Evolutionary conservation across 2,797 vertebrate species (phyloP), one percentile per base, ranked within the genome.

Genomic region (Cyprinella venusta): DNA sequence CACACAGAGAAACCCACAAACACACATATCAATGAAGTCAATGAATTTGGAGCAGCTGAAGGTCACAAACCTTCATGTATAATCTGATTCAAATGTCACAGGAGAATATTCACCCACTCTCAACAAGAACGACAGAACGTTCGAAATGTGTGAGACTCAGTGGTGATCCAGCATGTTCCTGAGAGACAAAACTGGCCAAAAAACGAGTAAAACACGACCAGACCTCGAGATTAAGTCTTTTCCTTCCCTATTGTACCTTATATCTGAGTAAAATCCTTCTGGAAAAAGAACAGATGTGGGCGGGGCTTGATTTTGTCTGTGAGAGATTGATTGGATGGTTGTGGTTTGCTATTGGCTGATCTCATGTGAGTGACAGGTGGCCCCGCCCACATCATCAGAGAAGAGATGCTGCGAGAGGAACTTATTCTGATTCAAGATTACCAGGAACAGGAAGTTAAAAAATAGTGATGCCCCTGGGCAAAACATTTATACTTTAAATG

Each of bases 71-170:
- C 72, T 69, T 45, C 40, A 56, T 65, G 59, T 63, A n/a, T 82
- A 56, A 85, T 74, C 72, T 30, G 74, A 85, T 70, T 78, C 42
- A 67, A 38, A 72, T 45, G 79, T 45, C 74, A 72, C 48, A 65
- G 30, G 13, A 48, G 36, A 50, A 78, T 64, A 18, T 18, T 19
- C 64, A 30, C 65, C n/a, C 13, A 36, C 63, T 85, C 8, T 52
- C 8, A 70, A 70, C 54, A 81, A 69, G 42, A 70, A 33, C 48
- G n/a, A 70, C 15, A 81, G 54, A n/a, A 56, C 54, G 4, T 1
- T 63, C 52, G 10, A 33, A 52, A 72, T 6, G 45, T 33, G 18
- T 21, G 65, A 40, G n/a, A 16, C 59, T 6, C n/a, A n/a, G 10
- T 2, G 56, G 5, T 5, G n/a, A 5, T 59, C 59, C 24, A 26